These are phyloP conservation scores for Ferrisia virgata DNA, from an alignment of 2,888 invertebrate genomes.

Conservation along the genomic window DNA sequence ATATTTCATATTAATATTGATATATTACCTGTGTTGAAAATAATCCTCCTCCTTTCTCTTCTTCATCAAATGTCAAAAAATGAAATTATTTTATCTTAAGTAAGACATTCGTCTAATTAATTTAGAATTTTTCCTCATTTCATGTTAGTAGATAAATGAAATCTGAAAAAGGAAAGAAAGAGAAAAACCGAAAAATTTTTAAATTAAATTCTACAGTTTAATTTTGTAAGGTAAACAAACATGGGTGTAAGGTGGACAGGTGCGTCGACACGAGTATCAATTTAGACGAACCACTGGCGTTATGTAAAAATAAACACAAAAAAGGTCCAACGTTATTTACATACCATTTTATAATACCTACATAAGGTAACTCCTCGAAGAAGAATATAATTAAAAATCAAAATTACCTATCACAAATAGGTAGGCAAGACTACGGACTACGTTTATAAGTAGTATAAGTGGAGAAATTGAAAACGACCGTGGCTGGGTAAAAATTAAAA, in stretches of 20 bases:
- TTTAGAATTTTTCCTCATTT: not conserved
- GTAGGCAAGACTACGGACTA: not conserved
- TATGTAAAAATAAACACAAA: not conserved
- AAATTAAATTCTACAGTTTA: not conserved
- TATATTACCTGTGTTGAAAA: no score
- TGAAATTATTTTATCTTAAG: not conserved
- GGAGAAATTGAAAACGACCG: conserved; percentile 21
- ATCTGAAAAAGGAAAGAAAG: no score
- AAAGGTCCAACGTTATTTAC: conserved; percentile 23
- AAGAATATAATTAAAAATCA: conserved; percentile 31
- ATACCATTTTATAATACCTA: no score
- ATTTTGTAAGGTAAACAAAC: not conserved
- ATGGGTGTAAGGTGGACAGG: no score
- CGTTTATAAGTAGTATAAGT: not conserved
- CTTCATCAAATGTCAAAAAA: no score
- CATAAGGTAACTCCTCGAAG: not conserved
- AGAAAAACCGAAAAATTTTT: not conserved
- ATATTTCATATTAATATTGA: no score
- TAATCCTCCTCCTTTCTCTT: no score
- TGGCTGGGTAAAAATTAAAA: not conserved
- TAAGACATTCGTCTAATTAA: not conserved
- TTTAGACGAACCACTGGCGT: not conserved
- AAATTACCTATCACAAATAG: conserved; percentile 25
- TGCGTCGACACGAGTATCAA: not conserved
- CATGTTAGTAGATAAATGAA: not conserved